These are phyloP conservation scores for Sinonovacula constricta DNA, from an alignment of 1,140 invertebrate genomes.

Conservation along the genomic window DNA sequence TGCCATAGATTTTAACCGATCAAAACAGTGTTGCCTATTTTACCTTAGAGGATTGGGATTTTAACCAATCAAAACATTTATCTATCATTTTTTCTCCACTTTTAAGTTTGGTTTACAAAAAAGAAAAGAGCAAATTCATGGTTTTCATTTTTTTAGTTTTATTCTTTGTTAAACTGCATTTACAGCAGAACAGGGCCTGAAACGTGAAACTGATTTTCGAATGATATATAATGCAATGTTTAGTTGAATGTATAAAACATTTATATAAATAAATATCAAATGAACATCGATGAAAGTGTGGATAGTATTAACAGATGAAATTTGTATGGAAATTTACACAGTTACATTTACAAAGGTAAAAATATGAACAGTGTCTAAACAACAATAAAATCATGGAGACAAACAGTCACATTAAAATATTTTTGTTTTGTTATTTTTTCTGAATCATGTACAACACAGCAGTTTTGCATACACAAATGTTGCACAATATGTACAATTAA, in stretches of 20 bases:
- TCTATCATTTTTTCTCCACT: too few relatives aligned
- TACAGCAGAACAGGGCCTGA: conserved; percentile 32
- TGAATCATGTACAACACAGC: conserved; percentile 32
- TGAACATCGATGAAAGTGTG: conserved; percentile 5
- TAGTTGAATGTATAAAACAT: conserved; percentile 9
- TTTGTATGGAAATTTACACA: conserved; percentile 11
- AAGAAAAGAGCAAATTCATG: too few relatives aligned
- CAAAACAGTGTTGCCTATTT: too few relatives aligned
- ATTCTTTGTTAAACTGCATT: conserved; percentile 39
- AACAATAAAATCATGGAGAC: background rate
- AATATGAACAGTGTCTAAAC: conserved; percentile 13
- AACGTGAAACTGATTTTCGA: conserved; percentile 5
- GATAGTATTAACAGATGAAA: conserved; percentile 18
- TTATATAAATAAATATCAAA: conserved; percentile 36
- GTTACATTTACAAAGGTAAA: conserved; percentile 39
- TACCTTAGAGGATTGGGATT: too few relatives aligned
- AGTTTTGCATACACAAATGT: conserved; percentile 41
- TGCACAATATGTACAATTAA: background rate
- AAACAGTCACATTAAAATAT: background rate
- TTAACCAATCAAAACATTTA: too few relatives aligned
- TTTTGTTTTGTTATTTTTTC: background rate
- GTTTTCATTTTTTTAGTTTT: conserved; percentile 30
- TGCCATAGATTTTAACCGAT: too few relatives aligned
- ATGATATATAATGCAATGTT: conserved; percentile 11
- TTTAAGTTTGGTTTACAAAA: too few relatives aligned